Evolutionary conservation across 2,113 vertebrate species (phyloP).

Genomic region (Leptosomus discolor): DNA sequence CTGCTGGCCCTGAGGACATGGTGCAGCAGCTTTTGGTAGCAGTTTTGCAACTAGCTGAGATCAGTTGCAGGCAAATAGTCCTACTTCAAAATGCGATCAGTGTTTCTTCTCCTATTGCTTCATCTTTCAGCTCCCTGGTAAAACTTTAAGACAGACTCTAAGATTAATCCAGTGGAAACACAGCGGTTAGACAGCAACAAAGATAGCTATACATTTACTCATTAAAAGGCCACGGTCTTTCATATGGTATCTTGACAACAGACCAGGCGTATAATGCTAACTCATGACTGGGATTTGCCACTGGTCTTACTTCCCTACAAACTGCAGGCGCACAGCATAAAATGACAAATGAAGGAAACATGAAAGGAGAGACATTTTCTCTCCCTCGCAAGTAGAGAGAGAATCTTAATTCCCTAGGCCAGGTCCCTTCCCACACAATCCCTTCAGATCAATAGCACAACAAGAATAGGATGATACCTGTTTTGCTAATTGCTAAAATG

Average conservation of each 20-base stretch:
- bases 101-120: not conserved
- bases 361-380: not conserved
- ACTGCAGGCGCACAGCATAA: not conserved
- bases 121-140: not conserved
- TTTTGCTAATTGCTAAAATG: not conserved
- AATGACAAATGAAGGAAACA: not conserved
- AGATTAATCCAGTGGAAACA: not conserved
- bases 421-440: not conserved
- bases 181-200: not conserved
- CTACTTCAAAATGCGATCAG: not conserved
- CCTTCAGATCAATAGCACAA: not conserved
- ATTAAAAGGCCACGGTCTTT: not conserved
- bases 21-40: not conserved
- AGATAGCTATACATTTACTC: not conserved
- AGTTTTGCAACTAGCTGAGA: not conserved
- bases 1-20: not conserved
- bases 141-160: not conserved
- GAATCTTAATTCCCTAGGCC: not conserved
- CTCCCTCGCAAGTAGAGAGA: not conserved
- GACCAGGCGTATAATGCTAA: not conserved
- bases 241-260: not conserved
- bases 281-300: not conserved
- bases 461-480: not conserved
- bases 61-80: not conserved
- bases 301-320: not conserved